These are phyloP conservation scores for Rhadinocentrus ornatus DNA, from an alignment of 2,797 vertebrate genomes.

Conservation along the genomic window DNA sequence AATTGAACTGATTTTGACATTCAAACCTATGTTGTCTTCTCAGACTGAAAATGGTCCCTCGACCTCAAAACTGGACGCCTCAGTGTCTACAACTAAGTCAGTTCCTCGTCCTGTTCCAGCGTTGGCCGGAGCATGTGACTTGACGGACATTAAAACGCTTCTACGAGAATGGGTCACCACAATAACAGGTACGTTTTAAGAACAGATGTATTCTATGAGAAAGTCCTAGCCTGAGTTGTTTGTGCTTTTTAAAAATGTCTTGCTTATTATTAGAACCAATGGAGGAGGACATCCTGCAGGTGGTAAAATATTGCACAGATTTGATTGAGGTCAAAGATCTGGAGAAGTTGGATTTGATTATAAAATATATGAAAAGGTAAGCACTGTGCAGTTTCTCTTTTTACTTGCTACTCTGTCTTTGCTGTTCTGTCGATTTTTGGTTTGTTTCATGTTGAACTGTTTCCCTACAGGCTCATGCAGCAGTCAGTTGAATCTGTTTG, in stretches of 20 bases:
- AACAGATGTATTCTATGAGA: background rate
- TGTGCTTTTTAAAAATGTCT: background rate
- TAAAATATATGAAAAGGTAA: constrained; percentile 97
- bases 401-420: background rate
- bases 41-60: constrained; percentile 86
- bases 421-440: background rate
- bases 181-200: constrained; percentile 77
- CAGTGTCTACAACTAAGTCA: constrained; percentile 59
- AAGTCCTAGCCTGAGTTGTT: background rate
- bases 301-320: constrained; percentile 97
- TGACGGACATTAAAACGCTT: constrained; percentile 90
- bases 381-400: constrained; percentile 49
- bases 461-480: constrained; percentile 91
- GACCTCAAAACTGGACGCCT: constrained; percentile 65
- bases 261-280: constrained; percentile 89
- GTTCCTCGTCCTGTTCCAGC: constrained; percentile 83
- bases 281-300: constrained; percentile 99
- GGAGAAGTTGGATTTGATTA: constrained; percentile 95
- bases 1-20: background rate
- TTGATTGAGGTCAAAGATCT: constrained; percentile 97
- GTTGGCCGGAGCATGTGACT: constrained; percentile 92
- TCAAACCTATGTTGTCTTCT: constrained; percentile 2
- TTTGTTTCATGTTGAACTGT: background rate
- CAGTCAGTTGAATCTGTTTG: constrained; percentile 97
- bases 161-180: constrained; percentile 97